phyloP scores from a whole-genome alignment of 2,113 vertebrate genomes.

The Myotis yumanensis region DNA sequence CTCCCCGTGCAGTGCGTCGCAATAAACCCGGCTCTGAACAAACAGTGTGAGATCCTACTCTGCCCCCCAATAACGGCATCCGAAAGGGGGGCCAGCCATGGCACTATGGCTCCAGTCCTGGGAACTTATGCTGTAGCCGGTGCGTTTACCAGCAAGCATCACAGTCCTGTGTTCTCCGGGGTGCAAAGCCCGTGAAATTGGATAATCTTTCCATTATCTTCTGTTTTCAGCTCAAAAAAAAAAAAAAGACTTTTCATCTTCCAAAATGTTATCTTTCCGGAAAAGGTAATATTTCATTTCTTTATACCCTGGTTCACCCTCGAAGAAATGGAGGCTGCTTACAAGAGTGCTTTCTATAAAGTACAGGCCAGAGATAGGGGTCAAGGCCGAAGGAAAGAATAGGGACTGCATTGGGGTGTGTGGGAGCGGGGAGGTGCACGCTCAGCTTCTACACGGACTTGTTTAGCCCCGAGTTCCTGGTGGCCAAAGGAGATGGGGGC shows the following conservation, averaged over 20 bases:
- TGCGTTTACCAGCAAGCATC: not conserved
- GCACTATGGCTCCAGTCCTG: not conserved
- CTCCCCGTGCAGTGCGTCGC: not conserved
- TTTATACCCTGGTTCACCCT: not conserved
- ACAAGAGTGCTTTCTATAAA: conserved; percentile 19
- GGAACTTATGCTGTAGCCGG: not conserved
- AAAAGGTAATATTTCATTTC: conserved; percentile 6
- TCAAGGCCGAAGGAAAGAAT: not conserved
- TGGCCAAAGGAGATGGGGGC: not conserved
- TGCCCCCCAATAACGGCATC: not conserved
- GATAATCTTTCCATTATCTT: not conserved
- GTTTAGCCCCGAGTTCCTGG: not conserved
- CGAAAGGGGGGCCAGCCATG: not conserved
- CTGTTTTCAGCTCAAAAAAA: not conserved
- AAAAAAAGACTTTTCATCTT: conserved; percentile 42
- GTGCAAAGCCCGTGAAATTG: not conserved
- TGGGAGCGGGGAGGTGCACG: rapidly evolving
- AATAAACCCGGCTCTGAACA: not conserved
- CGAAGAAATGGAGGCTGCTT: conserved; percentile 10
- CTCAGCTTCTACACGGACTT: not conserved
- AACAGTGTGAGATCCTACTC: not conserved
- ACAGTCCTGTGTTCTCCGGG: not conserved
- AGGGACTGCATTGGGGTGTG: not conserved
- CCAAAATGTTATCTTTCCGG: not conserved
- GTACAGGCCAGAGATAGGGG: not conserved